Evolutionary conservation across 53 echinoderm and acorn worm genomes (phyloP), one percentile per base, ranked within the genome.

Genomic region (Echinometra lucunter): DNA sequence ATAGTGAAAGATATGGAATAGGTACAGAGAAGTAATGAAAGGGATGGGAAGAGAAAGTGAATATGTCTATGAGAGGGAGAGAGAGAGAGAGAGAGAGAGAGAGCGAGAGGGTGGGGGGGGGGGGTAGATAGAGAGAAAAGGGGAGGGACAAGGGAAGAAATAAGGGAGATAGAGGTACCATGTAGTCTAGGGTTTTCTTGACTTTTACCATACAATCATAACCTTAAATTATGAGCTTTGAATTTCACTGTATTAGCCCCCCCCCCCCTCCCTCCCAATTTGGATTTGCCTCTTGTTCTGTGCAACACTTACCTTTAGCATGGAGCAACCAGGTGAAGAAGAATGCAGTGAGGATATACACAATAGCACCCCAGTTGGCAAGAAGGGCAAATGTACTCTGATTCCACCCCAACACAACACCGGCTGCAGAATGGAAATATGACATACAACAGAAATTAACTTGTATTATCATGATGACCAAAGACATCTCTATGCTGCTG

Each of bases 361-460:
- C 89, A 38, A 98, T 97, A 30, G 95, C 92, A 37, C 97, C 97
- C 98, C 98, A 98, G 94, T 98, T 98, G 38, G 97, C 96, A 38
- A 98, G 57, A 19, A 98, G 90, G 55, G 97, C 98, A 32, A 97
- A 85, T 56, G 97, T 95, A 35, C 83, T 95, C 35, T 96, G 94
- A 17, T 66, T 90, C 98, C 98, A 98, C 45, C 94, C 94, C 21
- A 97, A 95, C 6, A 97, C 98, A 49, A 88, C 96, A 74, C 88
- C 85, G 11, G 97, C 98, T 98, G 67, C 37, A 67, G 82, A 44
- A 92, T 6, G n/a, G n/a, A 94, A 85, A 44, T 15, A 40, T 44
- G 70, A 91, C 3, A 90, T 90, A 34, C 17, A 32, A 88, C 45
- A 83, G 10, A 45, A 40, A 80, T 80, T 4, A 63, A 3, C 21